Conservation (phyloP, 2,113 vertebrate species). For the Caloenas nicobarica region DNA sequence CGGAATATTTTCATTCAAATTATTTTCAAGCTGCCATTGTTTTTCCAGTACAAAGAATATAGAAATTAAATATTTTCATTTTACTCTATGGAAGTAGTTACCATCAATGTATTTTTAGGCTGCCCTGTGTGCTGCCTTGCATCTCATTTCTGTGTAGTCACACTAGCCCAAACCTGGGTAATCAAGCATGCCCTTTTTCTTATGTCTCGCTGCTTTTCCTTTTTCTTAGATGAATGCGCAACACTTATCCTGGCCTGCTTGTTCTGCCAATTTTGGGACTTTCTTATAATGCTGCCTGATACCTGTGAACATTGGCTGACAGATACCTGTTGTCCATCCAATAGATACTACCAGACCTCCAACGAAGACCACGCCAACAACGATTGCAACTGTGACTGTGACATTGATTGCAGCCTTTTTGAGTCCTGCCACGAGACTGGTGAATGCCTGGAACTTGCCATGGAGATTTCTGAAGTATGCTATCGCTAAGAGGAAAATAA, state of each 20-base stretch:
- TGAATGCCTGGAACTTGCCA: slow-evolving; percentile 81
- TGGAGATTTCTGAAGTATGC: slow-evolving; percentile 85
- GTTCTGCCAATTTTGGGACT: slow-evolving; percentile 84
- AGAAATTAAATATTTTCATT: neutral
- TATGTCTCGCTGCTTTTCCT: slow-evolving; percentile 43
- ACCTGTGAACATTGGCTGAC: slow-evolving; percentile 75
- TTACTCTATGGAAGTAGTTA: neutral
- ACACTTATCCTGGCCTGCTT: slow-evolving; percentile 83
- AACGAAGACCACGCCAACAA: slow-evolving; percentile 51
- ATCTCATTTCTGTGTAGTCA: neutral
- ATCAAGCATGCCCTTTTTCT: neutral
- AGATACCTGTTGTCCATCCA: slow-evolving; percentile 77
- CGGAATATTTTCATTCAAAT: neutral
- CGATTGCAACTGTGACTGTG: slow-evolving; percentile 77
- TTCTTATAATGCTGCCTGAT: slow-evolving; percentile 82
- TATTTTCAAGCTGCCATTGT: neutral
- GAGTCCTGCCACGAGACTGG: slow-evolving; percentile 80
- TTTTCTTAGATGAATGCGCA: slow-evolving; percentile 79
- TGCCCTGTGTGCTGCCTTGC: neutral
- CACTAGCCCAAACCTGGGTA: neutral
- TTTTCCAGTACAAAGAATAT: neutral
- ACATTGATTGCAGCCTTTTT: slow-evolving; percentile 80
- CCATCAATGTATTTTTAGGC: neutral
- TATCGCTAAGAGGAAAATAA: slow-evolving; percentile 65
- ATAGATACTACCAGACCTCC: slow-evolving; percentile 74